Conservation (phyloP, 2,888 invertebrate genomes). For the Habrosyne pyritoides region DNA sequence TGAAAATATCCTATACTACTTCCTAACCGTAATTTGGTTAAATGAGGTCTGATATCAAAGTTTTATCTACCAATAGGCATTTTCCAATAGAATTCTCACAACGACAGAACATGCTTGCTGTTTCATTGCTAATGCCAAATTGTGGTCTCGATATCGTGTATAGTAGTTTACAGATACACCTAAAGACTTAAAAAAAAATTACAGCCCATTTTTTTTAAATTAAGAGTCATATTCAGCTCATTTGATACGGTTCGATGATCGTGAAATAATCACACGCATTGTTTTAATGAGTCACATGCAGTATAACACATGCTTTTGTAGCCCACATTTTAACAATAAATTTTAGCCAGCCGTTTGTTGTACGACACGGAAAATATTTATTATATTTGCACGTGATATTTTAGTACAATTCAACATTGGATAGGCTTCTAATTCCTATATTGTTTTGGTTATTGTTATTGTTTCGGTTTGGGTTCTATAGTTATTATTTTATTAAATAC, state of each 20-base stretch:
- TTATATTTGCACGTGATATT: background rate
- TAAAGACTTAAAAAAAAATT: too few species aligned
- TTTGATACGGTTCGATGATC: background rate
- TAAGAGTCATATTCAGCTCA: background rate
- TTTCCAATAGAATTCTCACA: too few species aligned
- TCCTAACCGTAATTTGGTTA: too few species aligned
- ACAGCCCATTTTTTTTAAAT: too few species aligned
- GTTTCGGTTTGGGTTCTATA: background rate
- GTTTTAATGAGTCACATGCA: slow-evolving; percentile 25
- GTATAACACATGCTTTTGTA: slow-evolving; percentile 19
- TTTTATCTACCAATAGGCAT: too few species aligned
- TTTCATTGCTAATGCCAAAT: too few species aligned
- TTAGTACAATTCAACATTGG: background rate
- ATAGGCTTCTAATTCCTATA: slow-evolving; percentile 10
- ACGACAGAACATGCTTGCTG: too few species aligned
- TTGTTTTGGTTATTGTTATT: slow-evolving; percentile 12
- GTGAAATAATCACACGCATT: slow-evolving; percentile 16
- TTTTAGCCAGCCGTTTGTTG: slow-evolving; percentile 19
- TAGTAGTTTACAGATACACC: too few species aligned
- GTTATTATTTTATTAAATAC: too few species aligned
- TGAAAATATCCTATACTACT: too few species aligned
- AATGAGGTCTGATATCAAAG: too few species aligned
- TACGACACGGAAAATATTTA: background rate
- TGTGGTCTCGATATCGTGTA: too few species aligned
- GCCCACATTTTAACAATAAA: slow-evolving; percentile 25